Evolutionary conservation across 2,113 vertebrate species (phyloP).

Genomic region (Ciconia stormi): DNA sequence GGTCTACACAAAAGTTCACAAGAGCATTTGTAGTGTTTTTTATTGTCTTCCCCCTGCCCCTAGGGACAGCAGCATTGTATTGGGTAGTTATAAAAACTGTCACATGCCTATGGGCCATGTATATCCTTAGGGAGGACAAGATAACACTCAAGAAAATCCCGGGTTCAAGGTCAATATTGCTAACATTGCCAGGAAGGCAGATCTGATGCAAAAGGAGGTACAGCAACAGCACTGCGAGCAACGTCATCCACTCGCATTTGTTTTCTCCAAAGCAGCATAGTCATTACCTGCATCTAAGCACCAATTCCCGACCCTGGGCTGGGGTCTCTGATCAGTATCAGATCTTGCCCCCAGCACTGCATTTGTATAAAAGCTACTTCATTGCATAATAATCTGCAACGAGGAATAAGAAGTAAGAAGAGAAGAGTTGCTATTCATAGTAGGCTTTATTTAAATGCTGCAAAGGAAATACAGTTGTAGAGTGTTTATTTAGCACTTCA

Average conservation of each 20-base stretch:
- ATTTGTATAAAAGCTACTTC: background rate
- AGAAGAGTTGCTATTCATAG: background rate
- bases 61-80: background rate
- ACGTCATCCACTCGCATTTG: accelerated
- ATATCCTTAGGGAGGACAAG: background rate
- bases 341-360: background rate
- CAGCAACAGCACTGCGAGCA: background rate
- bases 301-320: accelerated
- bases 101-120: accelerated
- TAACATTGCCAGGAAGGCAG: background rate
- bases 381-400: background rate
- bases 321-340: accelerated
- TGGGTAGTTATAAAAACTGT: background rate
- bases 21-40: background rate
- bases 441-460: background rate
- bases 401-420: background rate
- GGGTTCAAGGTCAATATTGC: background rate
- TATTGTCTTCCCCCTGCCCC: background rate
- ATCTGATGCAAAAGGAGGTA: background rate
- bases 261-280: accelerated
- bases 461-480: background rate
- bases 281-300: no score
- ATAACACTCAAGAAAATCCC: accelerated
- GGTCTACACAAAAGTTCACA: background rate
- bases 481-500: background rate